Evolutionary conservation across 2,797 vertebrate species (phyloP).

Genomic region (Zenarchopterus dispar): DNA sequence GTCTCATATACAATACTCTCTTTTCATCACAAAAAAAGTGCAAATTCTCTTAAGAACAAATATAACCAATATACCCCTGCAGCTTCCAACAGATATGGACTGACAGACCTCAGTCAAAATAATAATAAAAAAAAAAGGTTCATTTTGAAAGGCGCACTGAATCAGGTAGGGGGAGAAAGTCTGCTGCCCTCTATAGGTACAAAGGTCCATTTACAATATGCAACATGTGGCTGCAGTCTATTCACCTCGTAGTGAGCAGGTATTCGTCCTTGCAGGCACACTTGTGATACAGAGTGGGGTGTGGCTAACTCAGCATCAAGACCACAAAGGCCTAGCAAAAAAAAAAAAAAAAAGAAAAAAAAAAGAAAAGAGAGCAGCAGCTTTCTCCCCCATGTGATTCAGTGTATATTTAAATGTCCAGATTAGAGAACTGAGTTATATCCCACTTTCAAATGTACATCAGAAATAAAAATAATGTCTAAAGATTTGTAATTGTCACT

Average conservation of each 20-base stretch:
- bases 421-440: conserved; percentile 68
- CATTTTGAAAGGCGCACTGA: conserved; percentile 45
- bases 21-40: conserved; percentile 85
- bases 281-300: conserved; percentile 18
- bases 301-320: conserved; percentile 33
- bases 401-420: conserved; percentile 43
- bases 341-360: no score
- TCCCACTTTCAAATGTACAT: conserved; percentile 64
- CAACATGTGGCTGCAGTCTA: conserved; percentile 22
- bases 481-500: conserved; percentile 67
- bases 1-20: conserved; percentile 85
- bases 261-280: conserved; percentile 8
- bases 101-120: conserved; percentile 59
- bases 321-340: conserved; percentile 4
- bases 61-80: conserved; percentile 59
- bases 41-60: conserved; percentile 77
- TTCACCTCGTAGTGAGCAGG: conserved; percentile 31
- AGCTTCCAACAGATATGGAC: conserved; percentile 78
- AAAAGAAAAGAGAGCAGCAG: conserved; percentile 7
- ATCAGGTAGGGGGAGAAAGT: conserved; percentile 1
- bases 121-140: conserved; percentile 59
- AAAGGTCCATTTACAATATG: conserved; percentile 15
- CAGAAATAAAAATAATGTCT: conserved; percentile 47
- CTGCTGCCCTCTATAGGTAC: conserved; percentile 33
- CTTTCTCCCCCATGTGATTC: conserved; percentile 32